phyloP scores from a whole-genome alignment of 2,113 vertebrate genomes.

The Pterocles orientalis region DNA sequence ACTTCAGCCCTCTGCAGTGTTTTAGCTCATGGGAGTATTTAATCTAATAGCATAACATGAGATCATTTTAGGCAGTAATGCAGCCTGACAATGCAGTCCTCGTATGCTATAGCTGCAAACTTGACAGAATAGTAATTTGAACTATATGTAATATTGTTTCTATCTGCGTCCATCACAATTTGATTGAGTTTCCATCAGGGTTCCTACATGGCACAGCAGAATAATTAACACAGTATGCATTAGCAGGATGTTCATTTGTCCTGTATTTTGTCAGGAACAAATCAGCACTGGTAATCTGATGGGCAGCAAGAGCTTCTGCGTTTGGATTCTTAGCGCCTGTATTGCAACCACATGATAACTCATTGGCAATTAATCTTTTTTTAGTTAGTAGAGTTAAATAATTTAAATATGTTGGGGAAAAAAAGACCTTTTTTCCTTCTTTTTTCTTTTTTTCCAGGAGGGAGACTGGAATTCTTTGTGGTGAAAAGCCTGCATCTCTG shows the following conservation, averaged over 20 bases:
- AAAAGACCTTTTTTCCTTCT: background rate
- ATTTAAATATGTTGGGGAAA: background rate
- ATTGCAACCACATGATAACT: background rate
- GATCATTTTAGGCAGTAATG: background rate
- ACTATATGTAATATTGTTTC: background rate
- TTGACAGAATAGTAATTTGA: background rate
- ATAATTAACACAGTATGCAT: conserved; percentile 48
- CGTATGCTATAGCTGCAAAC: background rate
- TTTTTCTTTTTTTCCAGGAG: background rate
- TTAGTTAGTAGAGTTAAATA: background rate
- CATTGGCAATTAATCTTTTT: background rate
- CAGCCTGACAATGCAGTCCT: background rate
- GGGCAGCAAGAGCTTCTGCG: background rate
- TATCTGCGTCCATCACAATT: background rate
- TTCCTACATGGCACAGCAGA: background rate
- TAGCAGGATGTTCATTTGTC: conserved; percentile 30
- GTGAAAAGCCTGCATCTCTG: background rate
- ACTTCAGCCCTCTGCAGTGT: background rate
- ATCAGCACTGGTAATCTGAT: background rate
- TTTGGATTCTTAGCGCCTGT: background rate
- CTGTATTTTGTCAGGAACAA: conserved; percentile 3
- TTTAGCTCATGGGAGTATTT: background rate
- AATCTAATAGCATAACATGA: background rate
- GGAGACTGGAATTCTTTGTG: background rate
- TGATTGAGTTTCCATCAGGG: background rate